Conservation (phyloP, 1,140 invertebrate genomes). For the Brachionus rotundiformis region DNA sequence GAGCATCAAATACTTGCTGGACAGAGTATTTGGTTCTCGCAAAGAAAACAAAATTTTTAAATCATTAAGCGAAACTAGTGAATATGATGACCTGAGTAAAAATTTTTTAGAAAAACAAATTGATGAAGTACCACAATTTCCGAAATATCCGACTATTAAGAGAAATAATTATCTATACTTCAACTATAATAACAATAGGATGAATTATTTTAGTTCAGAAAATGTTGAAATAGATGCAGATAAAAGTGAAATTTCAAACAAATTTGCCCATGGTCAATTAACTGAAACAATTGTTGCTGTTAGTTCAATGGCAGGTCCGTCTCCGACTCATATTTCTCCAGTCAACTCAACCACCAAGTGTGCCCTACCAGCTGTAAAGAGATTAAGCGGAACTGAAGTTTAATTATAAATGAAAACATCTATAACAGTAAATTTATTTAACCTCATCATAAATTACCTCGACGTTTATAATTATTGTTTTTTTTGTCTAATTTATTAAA, state of each 20-base stretch:
- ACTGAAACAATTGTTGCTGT: conserved; percentile 19
- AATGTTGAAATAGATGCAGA: not conserved
- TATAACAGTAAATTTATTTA: conserved; percentile 43
- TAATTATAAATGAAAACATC: not conserved
- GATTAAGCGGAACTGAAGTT: conserved; percentile 52
- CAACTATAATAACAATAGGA: conserved; percentile 48
- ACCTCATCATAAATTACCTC: conserved; percentile 8
- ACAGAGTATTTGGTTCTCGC: not conserved
- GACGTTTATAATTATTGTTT: not conserved
- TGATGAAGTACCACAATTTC: not conserved
- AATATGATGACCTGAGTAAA: conserved; percentile 27
- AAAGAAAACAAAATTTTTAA: not conserved
- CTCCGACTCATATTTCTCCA: conserved; percentile 26
- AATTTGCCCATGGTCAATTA: not conserved
- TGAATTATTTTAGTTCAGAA: conserved; percentile 33
- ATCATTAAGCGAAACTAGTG: not conserved
- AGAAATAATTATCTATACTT: conserved; percentile 52
- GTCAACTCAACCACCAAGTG: not conserved
- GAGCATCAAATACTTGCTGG: not conserved
- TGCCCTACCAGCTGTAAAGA: not conserved
- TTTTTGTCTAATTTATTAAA: not conserved
- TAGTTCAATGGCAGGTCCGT: not conserved
- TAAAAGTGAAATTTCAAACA: not conserved
- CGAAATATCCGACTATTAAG: conserved; percentile 25
- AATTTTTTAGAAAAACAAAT: conserved; percentile 23